Percentiles rank a stretch among this genome's conserved stretches.
Evolutionary conservation across 1,140 invertebrate species (phyloP).

Genomic region (Drosophila murphyi): DNA sequence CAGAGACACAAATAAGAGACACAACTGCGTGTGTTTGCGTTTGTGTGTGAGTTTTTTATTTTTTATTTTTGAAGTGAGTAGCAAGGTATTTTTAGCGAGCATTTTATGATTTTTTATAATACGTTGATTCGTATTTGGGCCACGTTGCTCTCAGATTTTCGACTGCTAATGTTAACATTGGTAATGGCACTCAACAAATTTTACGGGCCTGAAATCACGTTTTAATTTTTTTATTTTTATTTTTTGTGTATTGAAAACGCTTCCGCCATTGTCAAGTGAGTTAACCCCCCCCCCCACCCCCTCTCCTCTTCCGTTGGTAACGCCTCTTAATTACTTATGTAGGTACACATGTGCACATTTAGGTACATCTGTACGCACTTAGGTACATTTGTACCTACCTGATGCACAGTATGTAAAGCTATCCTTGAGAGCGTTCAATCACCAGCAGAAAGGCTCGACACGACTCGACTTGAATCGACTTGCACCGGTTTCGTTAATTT

Average conservation of each 20-base stretch:
- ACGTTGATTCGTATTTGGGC: slow-evolving; percentile 59
- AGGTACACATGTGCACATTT: slow-evolving; percentile 15
- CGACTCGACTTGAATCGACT: slow-evolving; percentile 46
- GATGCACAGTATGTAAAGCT: slow-evolving; percentile 28
- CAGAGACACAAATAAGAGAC: slow-evolving; percentile 12
- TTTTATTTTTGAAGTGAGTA: slow-evolving; percentile 30
- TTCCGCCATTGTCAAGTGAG: slow-evolving; percentile 68
- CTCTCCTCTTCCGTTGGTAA: not conserved
- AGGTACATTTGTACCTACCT: slow-evolving; percentile 16
- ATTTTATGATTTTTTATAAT: slow-evolving; percentile 21
- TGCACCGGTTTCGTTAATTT: slow-evolving; percentile 35
- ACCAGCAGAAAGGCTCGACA: slow-evolving; percentile 28
- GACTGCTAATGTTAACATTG: slow-evolving; percentile 60
- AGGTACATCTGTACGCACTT: not conserved
- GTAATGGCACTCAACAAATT: slow-evolving; percentile 62
- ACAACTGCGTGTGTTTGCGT: not conserved
- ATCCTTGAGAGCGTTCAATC: slow-evolving; percentile 79
- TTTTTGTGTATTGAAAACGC: slow-evolving; percentile 37
- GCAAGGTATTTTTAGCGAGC: slow-evolving; percentile 64
- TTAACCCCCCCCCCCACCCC: slow-evolving; percentile 13
- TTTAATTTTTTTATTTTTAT: slow-evolving; percentile 24
- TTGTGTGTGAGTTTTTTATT: slow-evolving; percentile 2
- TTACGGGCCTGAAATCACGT: slow-evolving; percentile 68
- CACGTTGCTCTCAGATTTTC: slow-evolving; percentile 58
- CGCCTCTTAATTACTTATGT: not conserved